These are phyloP conservation scores for Scomber japonicus DNA, from an alignment of 2,113 vertebrate genomes.

Conservation along the genomic window DNA sequence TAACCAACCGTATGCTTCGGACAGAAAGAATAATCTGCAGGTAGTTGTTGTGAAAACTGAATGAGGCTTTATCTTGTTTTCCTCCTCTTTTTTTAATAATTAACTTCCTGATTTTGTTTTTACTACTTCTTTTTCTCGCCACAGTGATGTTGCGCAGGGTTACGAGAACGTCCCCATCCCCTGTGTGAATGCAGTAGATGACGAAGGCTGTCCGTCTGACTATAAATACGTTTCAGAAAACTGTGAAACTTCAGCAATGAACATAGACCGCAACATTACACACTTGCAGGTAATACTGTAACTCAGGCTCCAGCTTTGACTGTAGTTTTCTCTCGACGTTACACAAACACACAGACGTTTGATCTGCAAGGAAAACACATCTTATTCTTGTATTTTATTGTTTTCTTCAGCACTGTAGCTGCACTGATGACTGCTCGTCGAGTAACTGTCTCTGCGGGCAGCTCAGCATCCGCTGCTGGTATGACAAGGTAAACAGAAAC, in stretches of 20 bases:
- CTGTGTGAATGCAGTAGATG: constrained; percentile 92
- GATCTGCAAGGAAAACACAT: not conserved
- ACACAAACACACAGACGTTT: not conserved
- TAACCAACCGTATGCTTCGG: constrained; percentile 88
- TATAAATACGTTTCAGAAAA: constrained; percentile 95
- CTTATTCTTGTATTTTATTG: not conserved
- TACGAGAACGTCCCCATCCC: constrained; percentile 94
- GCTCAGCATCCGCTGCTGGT: constrained; percentile 97
- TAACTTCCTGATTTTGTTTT: not conserved
- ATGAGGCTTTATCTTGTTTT: not conserved
- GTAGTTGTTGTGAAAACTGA: constrained; percentile 67
- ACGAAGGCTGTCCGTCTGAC: constrained; percentile 91
- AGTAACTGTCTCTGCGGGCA: constrained; percentile 95
- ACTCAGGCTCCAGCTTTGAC: not conserved
- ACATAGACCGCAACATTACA: constrained; percentile 95
- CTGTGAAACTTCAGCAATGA: constrained; percentile 95
- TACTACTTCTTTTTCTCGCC: not conserved
- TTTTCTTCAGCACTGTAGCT: constrained; percentile 89
- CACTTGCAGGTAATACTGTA: constrained; percentile 88
- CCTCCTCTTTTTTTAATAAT: not conserved
- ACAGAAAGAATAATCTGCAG: constrained; percentile 93
- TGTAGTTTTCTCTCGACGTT: not conserved
- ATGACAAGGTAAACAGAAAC: constrained; percentile 89
- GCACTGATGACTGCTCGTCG: constrained; percentile 93
- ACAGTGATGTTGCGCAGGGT: constrained; percentile 91